phyloP scores from a whole-genome alignment of 2,113 vertebrate genomes.

The Corythornis cristatus region DNA sequence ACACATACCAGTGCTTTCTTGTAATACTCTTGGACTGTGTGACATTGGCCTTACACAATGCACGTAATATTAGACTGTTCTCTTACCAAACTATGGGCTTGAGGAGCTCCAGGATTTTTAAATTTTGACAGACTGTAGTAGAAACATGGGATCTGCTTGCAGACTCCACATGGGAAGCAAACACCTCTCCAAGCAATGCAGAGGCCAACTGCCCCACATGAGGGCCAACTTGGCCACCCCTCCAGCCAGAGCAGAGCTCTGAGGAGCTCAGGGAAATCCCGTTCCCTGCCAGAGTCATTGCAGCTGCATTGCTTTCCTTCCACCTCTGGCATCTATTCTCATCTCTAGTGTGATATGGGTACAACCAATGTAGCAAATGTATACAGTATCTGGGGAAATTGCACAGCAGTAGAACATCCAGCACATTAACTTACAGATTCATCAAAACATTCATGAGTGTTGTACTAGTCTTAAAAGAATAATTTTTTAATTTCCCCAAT shows the following conservation, averaged over 20 bases:
- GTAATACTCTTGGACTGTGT: constrained; percentile 37
- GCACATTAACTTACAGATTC: neutral
- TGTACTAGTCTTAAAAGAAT: neutral
- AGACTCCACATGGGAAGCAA: neutral
- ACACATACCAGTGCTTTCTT: constrained; percentile 27
- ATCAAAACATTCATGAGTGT: neutral
- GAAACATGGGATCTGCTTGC: neutral
- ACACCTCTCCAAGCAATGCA: neutral
- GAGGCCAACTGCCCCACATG: fast-evolving
- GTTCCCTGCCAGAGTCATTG: neutral
- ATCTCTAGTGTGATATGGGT: neutral
- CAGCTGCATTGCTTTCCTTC: neutral
- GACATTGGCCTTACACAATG: neutral
- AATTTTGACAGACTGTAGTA: neutral
- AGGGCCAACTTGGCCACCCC: neutral
- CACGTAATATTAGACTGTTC: constrained; percentile 12
- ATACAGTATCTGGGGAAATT: neutral
- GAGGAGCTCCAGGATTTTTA: constrained; percentile 40
- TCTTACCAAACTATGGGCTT: constrained; percentile 7
- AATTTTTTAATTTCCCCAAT: neutral
- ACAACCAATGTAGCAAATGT: neutral
- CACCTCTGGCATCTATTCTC: neutral
- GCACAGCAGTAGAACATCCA: neutral
- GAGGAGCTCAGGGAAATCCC: neutral
- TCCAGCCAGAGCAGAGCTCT: neutral